phyloP scores from a whole-genome alignment of 2,888 invertebrate species.

The Lycocerus yunnanus region DNA sequence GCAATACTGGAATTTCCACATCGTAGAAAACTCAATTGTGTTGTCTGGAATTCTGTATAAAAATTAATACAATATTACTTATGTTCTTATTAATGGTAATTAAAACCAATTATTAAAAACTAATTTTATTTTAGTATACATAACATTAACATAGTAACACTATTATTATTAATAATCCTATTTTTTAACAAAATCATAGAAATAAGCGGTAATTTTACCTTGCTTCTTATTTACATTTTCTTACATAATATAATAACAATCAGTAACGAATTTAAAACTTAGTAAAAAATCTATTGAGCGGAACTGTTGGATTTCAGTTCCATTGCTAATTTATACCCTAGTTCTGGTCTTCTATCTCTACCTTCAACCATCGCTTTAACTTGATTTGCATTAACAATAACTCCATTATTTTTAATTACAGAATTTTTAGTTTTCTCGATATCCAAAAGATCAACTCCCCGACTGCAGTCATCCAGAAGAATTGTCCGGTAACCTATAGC shows the following conservation, averaged over 20 bases:
- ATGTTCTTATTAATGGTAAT: no score
- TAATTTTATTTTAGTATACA: background rate
- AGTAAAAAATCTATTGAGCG: slow-evolving; percentile 1
- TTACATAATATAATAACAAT: background rate
- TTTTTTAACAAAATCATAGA: background rate
- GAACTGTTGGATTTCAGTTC: slow-evolving; percentile 64
- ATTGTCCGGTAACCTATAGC: slow-evolving; percentile 89
- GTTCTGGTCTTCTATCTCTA: slow-evolving; percentile 81
- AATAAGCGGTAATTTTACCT: background rate
- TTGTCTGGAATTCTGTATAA: no score
- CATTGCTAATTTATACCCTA: slow-evolving; percentile 87
- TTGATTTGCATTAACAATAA: slow-evolving; percentile 79
- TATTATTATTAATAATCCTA: background rate
- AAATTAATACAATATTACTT: no score
- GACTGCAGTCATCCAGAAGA: slow-evolving; percentile 86
- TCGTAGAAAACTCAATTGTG: no score
- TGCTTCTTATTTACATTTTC: background rate
- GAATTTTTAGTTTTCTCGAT: slow-evolving; percentile 82
- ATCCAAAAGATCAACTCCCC: slow-evolving; percentile 84
- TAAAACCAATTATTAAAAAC: background rate
- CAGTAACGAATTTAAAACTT: background rate
- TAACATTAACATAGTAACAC: background rate
- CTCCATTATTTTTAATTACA: slow-evolving; percentile 75
- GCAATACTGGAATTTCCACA: no score
- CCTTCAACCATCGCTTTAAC: slow-evolving; percentile 88